Percentiles rank a stretch among this genome's conserved stretches.
These are phyloP conservation scores for Solea senegalensis DNA, from an alignment of 2,113 vertebrate genomes.

Conservation along the genomic window DNA sequence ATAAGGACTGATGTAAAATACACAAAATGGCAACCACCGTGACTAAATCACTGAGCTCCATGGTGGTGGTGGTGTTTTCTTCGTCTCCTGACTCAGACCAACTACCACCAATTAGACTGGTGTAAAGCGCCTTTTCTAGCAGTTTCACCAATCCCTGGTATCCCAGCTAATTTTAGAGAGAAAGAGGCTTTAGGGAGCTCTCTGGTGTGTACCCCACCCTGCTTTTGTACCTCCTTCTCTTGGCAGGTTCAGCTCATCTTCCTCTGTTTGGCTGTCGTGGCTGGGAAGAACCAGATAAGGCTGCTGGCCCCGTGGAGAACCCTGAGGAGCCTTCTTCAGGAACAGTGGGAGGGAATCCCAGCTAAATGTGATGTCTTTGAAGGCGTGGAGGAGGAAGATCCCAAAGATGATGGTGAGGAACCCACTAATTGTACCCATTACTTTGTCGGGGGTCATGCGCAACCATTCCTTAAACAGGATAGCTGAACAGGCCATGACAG, in stretches of 20 bases:
- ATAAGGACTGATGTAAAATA: too few relatives aligned
- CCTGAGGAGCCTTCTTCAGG: slow-evolving; percentile 67
- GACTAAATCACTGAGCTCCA: too few relatives aligned
- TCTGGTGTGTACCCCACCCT: slow-evolving; percentile 37
- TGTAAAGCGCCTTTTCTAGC: too few relatives aligned
- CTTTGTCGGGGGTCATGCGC: slow-evolving; percentile 78
- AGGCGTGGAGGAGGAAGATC: slow-evolving; percentile 85
- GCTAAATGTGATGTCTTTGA: slow-evolving; percentile 82
- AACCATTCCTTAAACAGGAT: slow-evolving; percentile 90
- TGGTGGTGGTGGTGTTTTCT: too few relatives aligned
- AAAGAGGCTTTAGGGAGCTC: slow-evolving; percentile 4
- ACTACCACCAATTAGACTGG: too few relatives aligned
- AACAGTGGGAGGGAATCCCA: slow-evolving; percentile 80
- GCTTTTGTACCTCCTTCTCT: slow-evolving; percentile 45
- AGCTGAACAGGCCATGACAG: slow-evolving; percentile 85
- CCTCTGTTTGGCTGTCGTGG: slow-evolving; percentile 36
- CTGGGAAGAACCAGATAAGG: slow-evolving; percentile 64
- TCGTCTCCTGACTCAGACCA: too few relatives aligned
- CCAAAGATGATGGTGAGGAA: slow-evolving; percentile 86
- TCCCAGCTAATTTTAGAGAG: too few relatives aligned
- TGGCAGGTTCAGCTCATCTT: slow-evolving; percentile 36
- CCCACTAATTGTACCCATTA: slow-evolving; percentile 82
- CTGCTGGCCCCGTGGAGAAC: slow-evolving; percentile 49
- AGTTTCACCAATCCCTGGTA: too few relatives aligned
- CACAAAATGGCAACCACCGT: too few relatives aligned